Conservation (phyloP, 1,140 invertebrate genomes). For the Drosophila serrata region DNA sequence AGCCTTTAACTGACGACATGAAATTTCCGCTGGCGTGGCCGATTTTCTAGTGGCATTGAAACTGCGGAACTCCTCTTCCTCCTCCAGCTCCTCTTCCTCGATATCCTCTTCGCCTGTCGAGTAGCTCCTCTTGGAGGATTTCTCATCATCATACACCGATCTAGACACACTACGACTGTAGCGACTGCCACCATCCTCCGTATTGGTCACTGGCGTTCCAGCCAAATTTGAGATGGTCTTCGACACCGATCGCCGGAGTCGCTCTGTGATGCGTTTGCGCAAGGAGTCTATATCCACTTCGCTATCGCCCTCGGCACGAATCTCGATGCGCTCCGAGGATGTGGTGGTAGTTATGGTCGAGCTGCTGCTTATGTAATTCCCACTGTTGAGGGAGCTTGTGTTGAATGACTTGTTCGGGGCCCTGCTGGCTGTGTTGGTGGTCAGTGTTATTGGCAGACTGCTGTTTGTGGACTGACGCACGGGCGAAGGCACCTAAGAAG, state of each 20-base stretch:
- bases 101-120: conserved; percentile 85
- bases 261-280: conserved; percentile 67
- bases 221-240: conserved; percentile 64
- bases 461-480: conserved; percentile 42
- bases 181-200: conserved; percentile 70
- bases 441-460: conserved; percentile 70
- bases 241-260: conserved; percentile 73
- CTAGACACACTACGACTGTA: conserved; percentile 78
- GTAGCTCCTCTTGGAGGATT: conserved; percentile 82
- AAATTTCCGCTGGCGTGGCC: conserved; percentile 22
- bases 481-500: conserved; percentile 42
- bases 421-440: conserved; percentile 71
- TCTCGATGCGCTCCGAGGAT: conserved; percentile 67
- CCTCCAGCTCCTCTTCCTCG: conserved; percentile 63
- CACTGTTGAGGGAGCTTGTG: conserved; percentile 72
- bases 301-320: conserved; percentile 55
- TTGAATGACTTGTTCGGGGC: conserved; percentile 56
- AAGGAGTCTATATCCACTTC: conserved; percentile 67
- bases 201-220: conserved; percentile 55
- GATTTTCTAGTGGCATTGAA: conserved; percentile 61
- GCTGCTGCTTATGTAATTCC: conserved; percentile 37
- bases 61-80: conserved; percentile 68
- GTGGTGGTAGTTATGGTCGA: conserved; percentile 64
- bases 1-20: conserved; percentile 52
- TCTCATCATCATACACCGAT: conserved; percentile 77